Evolutionary conservation across 1,140 invertebrate species (phyloP).

Genomic region (Mamestra configurata): DNA sequence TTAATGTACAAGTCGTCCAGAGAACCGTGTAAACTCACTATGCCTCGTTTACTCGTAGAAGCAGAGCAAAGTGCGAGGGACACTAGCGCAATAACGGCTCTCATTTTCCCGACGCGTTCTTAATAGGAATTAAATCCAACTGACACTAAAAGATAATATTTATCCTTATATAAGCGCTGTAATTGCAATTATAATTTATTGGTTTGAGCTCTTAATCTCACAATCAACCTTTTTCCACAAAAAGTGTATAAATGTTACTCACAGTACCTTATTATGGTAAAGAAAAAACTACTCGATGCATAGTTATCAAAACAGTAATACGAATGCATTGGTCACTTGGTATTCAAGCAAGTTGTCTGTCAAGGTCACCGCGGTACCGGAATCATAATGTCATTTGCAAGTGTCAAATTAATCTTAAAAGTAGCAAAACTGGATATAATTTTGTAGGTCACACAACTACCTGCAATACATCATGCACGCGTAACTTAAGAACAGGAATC

Average conservation of each 20-base stretch:
- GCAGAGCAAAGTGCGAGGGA: not conserved
- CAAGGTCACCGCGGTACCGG: slow-evolving; percentile 1
- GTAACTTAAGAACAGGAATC: too few species aligned
- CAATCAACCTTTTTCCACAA: too few species aligned
- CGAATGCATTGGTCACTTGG: not conserved
- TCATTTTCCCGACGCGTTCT: not conserved
- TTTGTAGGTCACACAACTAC: too few species aligned
- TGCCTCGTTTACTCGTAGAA: not conserved
- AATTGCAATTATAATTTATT: not conserved
- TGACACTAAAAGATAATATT: not conserved
- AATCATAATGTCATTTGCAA: not conserved
- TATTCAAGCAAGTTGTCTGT: not conserved
- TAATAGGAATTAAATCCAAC: not conserved
- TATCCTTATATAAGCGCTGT: slow-evolving; percentile 8
- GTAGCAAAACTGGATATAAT: not conserved
- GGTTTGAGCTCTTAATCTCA: not conserved
- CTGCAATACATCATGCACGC: too few species aligned
- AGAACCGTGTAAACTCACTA: slow-evolving; percentile 4
- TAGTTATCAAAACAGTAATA: not conserved
- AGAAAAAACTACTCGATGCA: not conserved
- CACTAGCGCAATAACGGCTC: not conserved
- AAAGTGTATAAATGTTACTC: too few species aligned
- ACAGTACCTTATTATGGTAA: too few species aligned
- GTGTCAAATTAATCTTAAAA: not conserved
- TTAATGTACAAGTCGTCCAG: not conserved